phyloP scores from a whole-genome alignment of 2,797 vertebrate genomes.

The Acanthurus lineatus region DNA sequence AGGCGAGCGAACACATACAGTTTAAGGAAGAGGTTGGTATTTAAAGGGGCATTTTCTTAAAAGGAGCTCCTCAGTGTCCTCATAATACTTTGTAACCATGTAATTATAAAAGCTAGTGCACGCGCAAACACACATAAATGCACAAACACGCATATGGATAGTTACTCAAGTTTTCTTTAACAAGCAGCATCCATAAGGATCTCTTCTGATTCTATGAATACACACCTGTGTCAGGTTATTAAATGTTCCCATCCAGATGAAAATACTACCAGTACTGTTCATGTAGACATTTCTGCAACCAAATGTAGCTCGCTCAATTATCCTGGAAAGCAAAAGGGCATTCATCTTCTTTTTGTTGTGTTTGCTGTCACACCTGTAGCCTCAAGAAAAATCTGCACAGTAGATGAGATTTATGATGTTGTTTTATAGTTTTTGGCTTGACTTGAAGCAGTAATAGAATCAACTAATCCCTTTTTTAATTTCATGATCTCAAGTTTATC shows the following conservation, averaged over 20 bases:
- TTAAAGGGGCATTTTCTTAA: neutral
- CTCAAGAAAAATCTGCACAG: neutral
- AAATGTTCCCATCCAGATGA: constrained; percentile 13
- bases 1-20: neutral
- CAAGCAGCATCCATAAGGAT: neutral
- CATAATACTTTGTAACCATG: neutral
- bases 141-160: neutral
- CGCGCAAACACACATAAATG: neutral
- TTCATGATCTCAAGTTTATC: neutral
- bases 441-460: no score
- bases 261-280: neutral
- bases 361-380: neutral
- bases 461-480: neutral
- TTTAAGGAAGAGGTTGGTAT: constrained; percentile 14
- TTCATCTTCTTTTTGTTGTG: no score
- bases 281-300: neutral
- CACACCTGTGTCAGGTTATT: no score
- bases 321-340: neutral
- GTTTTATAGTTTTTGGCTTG: neutral
- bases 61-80: constrained; percentile 6
- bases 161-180: neutral
- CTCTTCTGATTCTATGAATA: neutral
- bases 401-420: neutral
- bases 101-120: neutral
- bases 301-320: neutral